Evolutionary conservation across 2,113 vertebrate species (phyloP), one percentile per base, ranked within the genome.

Genomic region (Chascanopsetta lugubris): DNA sequence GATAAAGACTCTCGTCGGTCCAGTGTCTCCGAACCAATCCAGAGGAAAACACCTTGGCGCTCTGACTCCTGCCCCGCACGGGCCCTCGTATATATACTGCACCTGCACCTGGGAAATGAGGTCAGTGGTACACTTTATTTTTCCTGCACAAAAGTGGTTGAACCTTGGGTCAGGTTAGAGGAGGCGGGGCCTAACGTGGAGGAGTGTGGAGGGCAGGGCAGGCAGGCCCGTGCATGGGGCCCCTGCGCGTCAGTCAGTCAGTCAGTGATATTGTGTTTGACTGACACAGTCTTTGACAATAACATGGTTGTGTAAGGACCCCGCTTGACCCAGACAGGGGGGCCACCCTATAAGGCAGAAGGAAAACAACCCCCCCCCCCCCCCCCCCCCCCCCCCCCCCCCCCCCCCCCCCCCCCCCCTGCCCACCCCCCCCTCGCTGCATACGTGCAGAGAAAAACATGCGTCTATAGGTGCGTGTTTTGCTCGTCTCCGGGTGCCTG

Each of bases 251-350:
- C 54, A 55, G 48, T 20, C 45, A 56, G 61, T 83, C 54, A 55
- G 48, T 20, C 45, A 56, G 22, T 45, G 69, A 80, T 75, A 73
- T 61, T 47, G 21, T 32, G 30, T 42, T 42, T 50, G 1, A 5
- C 24, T 47, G 47, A 61, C 45, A 47, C 1, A 22, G 11, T 47
- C 8, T 59, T 72, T 53, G 45, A 64, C 42, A 72, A 75, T 60
- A 85, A 79, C 73, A 72, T 8, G 38, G 65, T 87, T 85, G 74
- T 63, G 72, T 58, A 78, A 74, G 50, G 4, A 76, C 2, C 13
- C 12, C 9, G 17, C 24, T 13, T 60, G 30, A 30, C 36, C 54
- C 25, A 65, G 51, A 7, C 5, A 0, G 36, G 18, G n/a, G n/a
- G n/a, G n/a, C n/a, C 10, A 9, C 3, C 34, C 45, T 58, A 12